Evolutionary conservation across 2,113 vertebrate species (phyloP).

Genomic region (Cygnus atratus): DNA sequence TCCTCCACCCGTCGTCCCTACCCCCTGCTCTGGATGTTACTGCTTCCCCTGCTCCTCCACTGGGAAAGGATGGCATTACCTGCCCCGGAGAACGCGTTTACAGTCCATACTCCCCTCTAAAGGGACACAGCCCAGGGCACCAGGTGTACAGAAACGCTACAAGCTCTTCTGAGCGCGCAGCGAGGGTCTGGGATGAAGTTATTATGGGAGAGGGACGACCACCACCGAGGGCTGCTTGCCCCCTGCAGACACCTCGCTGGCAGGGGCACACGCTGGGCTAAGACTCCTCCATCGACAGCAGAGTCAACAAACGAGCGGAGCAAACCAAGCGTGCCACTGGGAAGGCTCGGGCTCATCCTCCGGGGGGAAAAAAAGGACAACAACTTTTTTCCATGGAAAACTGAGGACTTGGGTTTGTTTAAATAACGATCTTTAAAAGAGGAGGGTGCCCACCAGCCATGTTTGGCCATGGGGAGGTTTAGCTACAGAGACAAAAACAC

Average conservation of each 20-base stretch:
- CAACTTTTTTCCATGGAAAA: no score
- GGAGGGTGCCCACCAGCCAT: neutral
- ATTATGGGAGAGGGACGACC: neutral
- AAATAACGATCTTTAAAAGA: neutral
- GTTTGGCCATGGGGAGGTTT: neutral
- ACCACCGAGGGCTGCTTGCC: neutral
- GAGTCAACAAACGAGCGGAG: neutral
- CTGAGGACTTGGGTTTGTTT: neutral
- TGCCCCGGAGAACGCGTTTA: neutral
- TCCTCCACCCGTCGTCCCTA: fast-evolving
- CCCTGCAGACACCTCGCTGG: neutral
- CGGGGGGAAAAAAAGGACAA: neutral
- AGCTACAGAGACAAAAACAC: neutral
- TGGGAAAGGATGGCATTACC: no score
- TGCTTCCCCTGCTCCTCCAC: neutral
- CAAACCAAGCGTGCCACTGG: neutral
- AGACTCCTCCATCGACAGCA: neutral
- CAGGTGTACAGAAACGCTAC: neutral
- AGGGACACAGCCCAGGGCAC: neutral
- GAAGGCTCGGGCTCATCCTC: neutral
- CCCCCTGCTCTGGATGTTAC: neutral
- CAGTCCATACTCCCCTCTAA: neutral
- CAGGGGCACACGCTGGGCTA: neutral
- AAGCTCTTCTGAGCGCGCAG: neutral
- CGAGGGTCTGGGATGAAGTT: neutral